phyloP scores from a whole-genome alignment of 2,113 vertebrate species.

The Chlorodrepanis virens region DNA sequence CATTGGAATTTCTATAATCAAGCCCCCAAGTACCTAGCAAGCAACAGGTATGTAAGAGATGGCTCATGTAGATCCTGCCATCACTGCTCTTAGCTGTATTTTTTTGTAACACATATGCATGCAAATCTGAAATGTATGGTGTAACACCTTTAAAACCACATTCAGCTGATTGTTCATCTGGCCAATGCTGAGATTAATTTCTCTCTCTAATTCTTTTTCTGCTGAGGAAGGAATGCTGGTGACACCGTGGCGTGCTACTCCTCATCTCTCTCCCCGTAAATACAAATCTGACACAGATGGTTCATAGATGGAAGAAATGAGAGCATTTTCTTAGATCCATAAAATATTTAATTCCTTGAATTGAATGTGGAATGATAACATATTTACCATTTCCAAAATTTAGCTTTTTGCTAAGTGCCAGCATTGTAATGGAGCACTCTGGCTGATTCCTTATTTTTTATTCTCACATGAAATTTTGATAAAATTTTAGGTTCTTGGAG shows the following conservation, averaged over 20 bases:
- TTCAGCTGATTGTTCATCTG: neutral
- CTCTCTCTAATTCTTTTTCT: conserved; percentile 20
- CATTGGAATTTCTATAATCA: neutral
- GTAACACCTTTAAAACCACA: neutral
- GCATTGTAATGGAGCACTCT: neutral
- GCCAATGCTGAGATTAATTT: neutral
- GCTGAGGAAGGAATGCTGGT: conserved; percentile 11
- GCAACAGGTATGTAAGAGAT: neutral
- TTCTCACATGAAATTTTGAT: neutral
- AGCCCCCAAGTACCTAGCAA: neutral
- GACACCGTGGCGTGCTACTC: neutral
- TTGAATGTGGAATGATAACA: conserved; percentile 21
- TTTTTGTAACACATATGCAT: neutral
- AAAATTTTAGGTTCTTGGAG: neutral
- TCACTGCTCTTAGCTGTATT: neutral
- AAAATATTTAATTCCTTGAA: conserved; percentile 20
- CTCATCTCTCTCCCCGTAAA: conserved; percentile 24
- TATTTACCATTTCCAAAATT: conserved; percentile 22
- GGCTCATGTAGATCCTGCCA: accelerated
- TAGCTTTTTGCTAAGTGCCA: conserved; percentile 13
- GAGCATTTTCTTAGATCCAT: conserved; percentile 30
- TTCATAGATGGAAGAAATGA: conserved; percentile 40
- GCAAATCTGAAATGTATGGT: neutral
- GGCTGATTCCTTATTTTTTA: neutral
- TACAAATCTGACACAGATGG: conserved; percentile 34